Base-by-base conservation (phyloP, 2,797 vertebrate genomes). In the Helostoma temminkii region DNA sequence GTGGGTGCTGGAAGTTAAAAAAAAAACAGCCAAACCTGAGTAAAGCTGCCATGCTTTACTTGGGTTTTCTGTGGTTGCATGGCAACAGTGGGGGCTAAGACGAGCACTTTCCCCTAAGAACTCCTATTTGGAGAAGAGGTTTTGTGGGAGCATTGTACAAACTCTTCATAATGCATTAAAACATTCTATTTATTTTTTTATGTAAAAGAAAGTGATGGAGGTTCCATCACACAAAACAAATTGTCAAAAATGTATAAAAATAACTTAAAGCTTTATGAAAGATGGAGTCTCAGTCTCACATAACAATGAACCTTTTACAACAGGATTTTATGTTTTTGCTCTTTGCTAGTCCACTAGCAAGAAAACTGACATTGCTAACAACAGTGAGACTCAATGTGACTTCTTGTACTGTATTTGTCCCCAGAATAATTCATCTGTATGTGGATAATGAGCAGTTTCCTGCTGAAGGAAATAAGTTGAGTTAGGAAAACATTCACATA, bases 51-150 rank as follows among this genome's bases (percentile, higher is more conserved):
- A 66, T 56, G 36, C 49, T 58, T 81, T 59, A 71, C 11, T 26
- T 69, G 59, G 26, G 19, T 74, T 80, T 76, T 78, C 39, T 66
- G 25, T 32, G 9, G 81, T 89, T 85, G 80, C 86, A 70, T 88
- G 75, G 86, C 86, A 88, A 90, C 83, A 80, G 74, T 50, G 50
- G 46, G 37, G 50, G 43, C 67, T 70, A 63, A 78, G 62, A 76
- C 62, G 12, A 69, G 39, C 49, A 76, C 58, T 76, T 75, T 66
- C 6, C 46, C 54, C 50, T 61, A 47, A 76, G 28, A 66, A 74
- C 18, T 66, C 43, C 24, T 59, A 46, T 87, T 76, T 65, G 36
- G 46, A 72, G 42, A 50, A 71, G 26, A 67, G 41, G 34, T 73
- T 82, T 79, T 65, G 49, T 66, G 43, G 64, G 26, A 53, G 30